phyloP scores from a whole-genome alignment of 2,797 vertebrate species.

The Linurgus olivaceus region DNA sequence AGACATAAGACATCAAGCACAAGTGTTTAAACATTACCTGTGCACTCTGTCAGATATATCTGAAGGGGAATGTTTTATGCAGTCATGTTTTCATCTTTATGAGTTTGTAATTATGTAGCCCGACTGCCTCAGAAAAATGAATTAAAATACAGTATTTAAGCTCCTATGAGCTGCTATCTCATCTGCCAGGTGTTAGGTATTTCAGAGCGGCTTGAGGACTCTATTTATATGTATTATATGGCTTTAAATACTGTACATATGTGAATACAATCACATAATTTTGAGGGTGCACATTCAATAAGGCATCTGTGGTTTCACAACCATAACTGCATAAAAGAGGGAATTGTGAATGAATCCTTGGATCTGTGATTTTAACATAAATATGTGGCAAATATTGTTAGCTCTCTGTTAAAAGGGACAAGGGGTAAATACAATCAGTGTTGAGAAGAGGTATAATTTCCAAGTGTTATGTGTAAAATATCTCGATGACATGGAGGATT shows the following conservation, averaged over 20 bases:
- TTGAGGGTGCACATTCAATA: slow-evolving; percentile 21
- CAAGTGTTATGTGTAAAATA: slow-evolving; percentile 25
- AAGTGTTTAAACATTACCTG: slow-evolving; percentile 56
- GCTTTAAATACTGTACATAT: slow-evolving; percentile 69
- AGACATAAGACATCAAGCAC: background rate
- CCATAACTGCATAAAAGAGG: slow-evolving; percentile 30
- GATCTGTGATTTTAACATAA: slow-evolving; percentile 51
- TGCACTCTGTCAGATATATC: slow-evolving; percentile 47
- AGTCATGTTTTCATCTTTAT: slow-evolving; percentile 68
- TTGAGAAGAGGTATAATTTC: slow-evolving; percentile 36
- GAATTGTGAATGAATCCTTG: slow-evolving; percentile 15
- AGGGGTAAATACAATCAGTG: background rate
- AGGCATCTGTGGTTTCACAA: slow-evolving; percentile 29
- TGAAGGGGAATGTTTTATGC: slow-evolving; percentile 46
- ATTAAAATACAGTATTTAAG: slow-evolving; percentile 74
- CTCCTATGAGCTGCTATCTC: slow-evolving; percentile 50
- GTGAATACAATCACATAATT: slow-evolving; percentile 21
- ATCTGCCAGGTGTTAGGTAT: slow-evolving; percentile 72
- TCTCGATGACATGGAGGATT: background rate
- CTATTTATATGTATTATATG: slow-evolving; percentile 63
- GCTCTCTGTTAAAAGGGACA: background rate
- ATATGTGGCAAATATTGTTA: slow-evolving; percentile 63
- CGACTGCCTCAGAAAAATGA: slow-evolving; percentile 64
- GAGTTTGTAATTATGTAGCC: slow-evolving; percentile 63
- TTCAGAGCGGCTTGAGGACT: slow-evolving; percentile 52